A percentile compares a stretch with the other conserved stretches of the same genome.
These are phyloP conservation scores for Polypterus senegalus DNA, from an alignment of 2,113 vertebrate species.

Conservation along the genomic window DNA sequence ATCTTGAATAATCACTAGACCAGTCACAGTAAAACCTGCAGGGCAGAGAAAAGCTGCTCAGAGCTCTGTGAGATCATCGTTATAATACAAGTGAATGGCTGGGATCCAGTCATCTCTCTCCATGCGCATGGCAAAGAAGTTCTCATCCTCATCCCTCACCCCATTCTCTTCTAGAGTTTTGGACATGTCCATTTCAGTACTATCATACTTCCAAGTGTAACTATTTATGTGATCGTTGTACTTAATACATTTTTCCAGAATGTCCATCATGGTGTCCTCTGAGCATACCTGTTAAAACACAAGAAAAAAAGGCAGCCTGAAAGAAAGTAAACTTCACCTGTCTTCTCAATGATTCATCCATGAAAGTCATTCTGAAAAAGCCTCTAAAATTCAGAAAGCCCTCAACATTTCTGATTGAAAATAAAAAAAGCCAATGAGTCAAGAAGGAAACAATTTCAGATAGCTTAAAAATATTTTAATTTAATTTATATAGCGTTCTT, in stretches of 20 bases:
- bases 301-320: no score
- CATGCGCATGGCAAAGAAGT: slow-evolving; percentile 48
- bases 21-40: no score
- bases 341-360: no score
- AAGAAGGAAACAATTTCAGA: no score
- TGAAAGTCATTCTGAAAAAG: no score
- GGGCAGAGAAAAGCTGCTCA: slow-evolving; percentile 29
- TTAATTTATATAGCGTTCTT: no score
- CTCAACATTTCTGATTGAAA: no score
- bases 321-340: no score
- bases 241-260: slow-evolving; percentile 58
- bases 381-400: no score
- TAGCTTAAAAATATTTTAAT: no score
- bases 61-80: slow-evolving; percentile 69
- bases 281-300: slow-evolving; percentile 56
- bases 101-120: slow-evolving; percentile 46
- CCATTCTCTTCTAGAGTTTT: slow-evolving; percentile 57
- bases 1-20: no score
- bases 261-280: slow-evolving; percentile 67
- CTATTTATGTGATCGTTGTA: slow-evolving; percentile 68
- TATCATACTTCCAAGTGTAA: slow-evolving; percentile 71
- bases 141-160: slow-evolving; percentile 51
- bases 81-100: slow-evolving; percentile 65
- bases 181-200: slow-evolving; percentile 52
- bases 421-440: no score